A percentile compares a stretch with the other conserved stretches of the same genome.
Evolutionary conservation across 1,140 invertebrate species (phyloP).

Genomic region (Triops cancriformis): DNA sequence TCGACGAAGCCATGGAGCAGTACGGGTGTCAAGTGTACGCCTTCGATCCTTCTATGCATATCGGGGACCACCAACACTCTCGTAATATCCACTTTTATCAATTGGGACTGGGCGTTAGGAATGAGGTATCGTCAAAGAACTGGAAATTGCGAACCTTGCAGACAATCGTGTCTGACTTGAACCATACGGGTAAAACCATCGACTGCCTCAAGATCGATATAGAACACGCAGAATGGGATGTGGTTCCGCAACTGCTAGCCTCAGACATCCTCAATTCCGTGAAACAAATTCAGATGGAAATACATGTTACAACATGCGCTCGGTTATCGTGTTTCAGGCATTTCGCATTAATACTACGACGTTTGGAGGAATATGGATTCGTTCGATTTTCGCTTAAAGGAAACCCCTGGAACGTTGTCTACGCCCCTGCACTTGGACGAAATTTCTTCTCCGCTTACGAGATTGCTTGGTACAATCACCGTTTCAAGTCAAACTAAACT

Average conservation of each 20-base stretch:
- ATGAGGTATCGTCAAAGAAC: not conserved
- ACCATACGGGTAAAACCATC: conserved; percentile 23
- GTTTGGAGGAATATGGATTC: conserved; percentile 20
- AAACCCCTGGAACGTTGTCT: not conserved
- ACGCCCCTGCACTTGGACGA: not conserved
- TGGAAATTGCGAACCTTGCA: conserved; percentile 28
- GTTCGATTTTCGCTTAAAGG: conserved; percentile 21
- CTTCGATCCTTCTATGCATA: conserved; percentile 33
- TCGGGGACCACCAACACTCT: not conserved
- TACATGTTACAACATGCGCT: not conserved
- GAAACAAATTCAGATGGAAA: conserved; percentile 23
- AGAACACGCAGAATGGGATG: conserved; percentile 28
- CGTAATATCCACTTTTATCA: conserved; percentile 22
- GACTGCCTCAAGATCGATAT: conserved; percentile 32
- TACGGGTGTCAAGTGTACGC: conserved; percentile 34
- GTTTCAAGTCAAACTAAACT: not conserved
- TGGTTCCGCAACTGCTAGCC: conserved; percentile 23
- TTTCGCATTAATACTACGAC: not conserved
- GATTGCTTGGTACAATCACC: conserved; percentile 23
- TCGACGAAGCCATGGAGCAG: conserved; percentile 32
- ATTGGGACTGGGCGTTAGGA: not conserved
- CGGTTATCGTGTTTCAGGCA: not conserved
- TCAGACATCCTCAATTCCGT: conserved; percentile 22
- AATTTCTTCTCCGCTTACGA: conserved; percentile 18
- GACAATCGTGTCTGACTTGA: conserved; percentile 25